Conservation (phyloP, 2,113 vertebrate genomes). For the Phodopus roborovskii region DNA sequence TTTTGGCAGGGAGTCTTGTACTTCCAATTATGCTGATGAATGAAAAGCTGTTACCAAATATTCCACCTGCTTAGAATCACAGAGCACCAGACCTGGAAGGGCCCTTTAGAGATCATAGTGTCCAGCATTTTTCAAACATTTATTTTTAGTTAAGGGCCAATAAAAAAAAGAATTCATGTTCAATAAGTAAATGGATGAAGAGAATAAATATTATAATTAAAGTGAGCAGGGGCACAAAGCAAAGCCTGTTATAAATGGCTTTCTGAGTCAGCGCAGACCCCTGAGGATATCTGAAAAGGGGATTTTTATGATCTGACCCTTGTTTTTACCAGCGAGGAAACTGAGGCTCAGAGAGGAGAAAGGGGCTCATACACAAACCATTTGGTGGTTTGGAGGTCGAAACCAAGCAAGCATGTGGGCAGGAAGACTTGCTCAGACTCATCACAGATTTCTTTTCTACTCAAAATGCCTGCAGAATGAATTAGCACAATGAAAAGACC, state of each 20-base stretch:
- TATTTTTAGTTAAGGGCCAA: conserved; percentile 66
- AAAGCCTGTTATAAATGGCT: neutral
- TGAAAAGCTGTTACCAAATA: conserved; percentile 76
- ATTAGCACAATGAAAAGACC: neutral
- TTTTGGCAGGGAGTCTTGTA: conserved; percentile 66
- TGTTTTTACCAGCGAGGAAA: conserved; percentile 18
- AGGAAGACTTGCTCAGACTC: neutral
- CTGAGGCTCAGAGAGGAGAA: neutral
- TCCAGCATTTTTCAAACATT: conserved; percentile 66
- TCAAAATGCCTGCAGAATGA: neutral
- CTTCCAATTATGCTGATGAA: conserved; percentile 76
- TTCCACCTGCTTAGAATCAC: conserved; percentile 70
- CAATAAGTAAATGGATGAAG: conserved; percentile 35
- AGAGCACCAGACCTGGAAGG: conserved; percentile 51
- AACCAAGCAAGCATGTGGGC: neutral
- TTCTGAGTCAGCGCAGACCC: neutral
- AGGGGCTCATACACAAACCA: neutral
- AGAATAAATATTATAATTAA: conserved; percentile 35
- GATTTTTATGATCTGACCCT: neutral
- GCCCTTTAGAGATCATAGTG: conserved; percentile 52
- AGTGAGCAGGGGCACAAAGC: neutral
- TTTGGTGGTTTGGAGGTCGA: neutral
- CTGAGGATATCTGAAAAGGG: neutral
- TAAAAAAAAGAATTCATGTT: conserved; percentile 49
- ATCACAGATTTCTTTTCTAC: neutral